Evolutionary conservation across 2,888 invertebrate species (phyloP).

Genomic region (Herminia tarsipennalis): DNA sequence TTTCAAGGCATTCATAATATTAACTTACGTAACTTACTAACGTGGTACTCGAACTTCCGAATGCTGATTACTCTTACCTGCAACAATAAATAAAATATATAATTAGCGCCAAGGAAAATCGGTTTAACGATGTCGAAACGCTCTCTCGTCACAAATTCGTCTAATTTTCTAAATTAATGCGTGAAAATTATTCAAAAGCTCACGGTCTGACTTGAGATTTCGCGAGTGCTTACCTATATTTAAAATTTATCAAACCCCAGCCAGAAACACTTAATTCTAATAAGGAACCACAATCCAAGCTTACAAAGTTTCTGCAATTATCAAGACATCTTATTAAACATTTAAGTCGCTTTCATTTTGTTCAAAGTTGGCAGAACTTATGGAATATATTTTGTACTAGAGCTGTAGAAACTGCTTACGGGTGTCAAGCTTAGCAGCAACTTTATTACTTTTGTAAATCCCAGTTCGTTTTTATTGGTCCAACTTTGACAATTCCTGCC

Average conservation of each 20-base stretch:
- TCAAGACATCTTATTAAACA: conserved; percentile 46
- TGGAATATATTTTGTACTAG: conserved; percentile 18
- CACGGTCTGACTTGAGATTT: conserved; percentile 27
- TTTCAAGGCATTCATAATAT: too few species aligned
- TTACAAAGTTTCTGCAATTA: conserved; percentile 45
- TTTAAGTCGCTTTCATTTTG: conserved; percentile 37
- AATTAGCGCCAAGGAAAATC: background rate
- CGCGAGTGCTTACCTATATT: conserved; percentile 22
- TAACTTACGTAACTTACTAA: too few species aligned
- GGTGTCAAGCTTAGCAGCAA: conserved; percentile 15
- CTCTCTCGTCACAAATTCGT: conserved; percentile 13
- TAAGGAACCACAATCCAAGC: conserved; percentile 44
- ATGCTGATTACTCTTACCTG: too few species aligned
- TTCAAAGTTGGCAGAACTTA: conserved; percentile 32
- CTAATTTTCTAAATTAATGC: conserved; percentile 31
- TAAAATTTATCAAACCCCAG: conserved; percentile 32
- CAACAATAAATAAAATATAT: conserved; percentile 15
- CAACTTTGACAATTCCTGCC: conserved; percentile 2
- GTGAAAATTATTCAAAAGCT: conserved; percentile 37
- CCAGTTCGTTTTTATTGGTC: conserved; percentile 15
- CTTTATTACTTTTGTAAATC: conserved; percentile 26
- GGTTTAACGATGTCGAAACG: conserved; percentile 2
- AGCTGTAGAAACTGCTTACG: conserved; percentile 22
- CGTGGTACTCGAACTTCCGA: too few species aligned
- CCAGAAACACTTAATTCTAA: conserved; percentile 35